phyloP scores from a whole-genome alignment of 1,140 invertebrate genomes.

The Drosophila repletoides region DNA sequence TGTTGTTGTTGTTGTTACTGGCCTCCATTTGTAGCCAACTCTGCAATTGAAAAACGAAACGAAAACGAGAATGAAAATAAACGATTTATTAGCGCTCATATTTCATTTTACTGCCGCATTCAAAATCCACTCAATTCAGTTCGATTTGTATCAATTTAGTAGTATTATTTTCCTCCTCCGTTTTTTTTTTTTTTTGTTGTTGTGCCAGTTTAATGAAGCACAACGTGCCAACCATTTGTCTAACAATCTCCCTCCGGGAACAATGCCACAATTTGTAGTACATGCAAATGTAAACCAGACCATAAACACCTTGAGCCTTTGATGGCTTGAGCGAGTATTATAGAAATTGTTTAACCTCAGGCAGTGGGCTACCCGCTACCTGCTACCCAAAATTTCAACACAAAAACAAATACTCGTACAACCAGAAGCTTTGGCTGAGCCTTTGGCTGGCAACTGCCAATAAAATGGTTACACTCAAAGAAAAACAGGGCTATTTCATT shows the following conservation, averaged over 20 bases:
- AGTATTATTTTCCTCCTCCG: no score
- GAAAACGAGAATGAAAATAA: no score
- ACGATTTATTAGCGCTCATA: conserved; percentile 51
- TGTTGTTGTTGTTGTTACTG: conserved; percentile 23
- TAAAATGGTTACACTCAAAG: conserved; percentile 62
- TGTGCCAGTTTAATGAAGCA: conserved; percentile 10
- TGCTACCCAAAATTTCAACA: conserved; percentile 17
- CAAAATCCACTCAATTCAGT: conserved; percentile 22
- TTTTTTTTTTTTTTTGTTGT: no score
- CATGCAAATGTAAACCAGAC: conserved; percentile 62
- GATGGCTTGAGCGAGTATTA: conserved; percentile 55
- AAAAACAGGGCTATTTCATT: no score
- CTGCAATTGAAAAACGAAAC: conserved; percentile 77
- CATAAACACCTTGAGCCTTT: conserved; percentile 70
- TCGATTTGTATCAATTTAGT: conserved; percentile 69
- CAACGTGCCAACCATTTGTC: conserved; percentile 45
- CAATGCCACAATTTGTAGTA: conserved; percentile 37
- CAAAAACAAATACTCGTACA: background rate
- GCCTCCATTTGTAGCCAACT: conserved; percentile 47
- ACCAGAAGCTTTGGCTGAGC: conserved; percentile 13
- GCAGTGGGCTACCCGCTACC: conserved; percentile 46
- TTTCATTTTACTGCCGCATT: conserved; percentile 55
- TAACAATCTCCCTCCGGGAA: conserved; percentile 1
- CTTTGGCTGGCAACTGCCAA: conserved; percentile 39
- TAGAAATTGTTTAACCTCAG: conserved; percentile 48